Conservation (phyloP, 2,113 vertebrate genomes). For the Eurypyga helias region DNA sequence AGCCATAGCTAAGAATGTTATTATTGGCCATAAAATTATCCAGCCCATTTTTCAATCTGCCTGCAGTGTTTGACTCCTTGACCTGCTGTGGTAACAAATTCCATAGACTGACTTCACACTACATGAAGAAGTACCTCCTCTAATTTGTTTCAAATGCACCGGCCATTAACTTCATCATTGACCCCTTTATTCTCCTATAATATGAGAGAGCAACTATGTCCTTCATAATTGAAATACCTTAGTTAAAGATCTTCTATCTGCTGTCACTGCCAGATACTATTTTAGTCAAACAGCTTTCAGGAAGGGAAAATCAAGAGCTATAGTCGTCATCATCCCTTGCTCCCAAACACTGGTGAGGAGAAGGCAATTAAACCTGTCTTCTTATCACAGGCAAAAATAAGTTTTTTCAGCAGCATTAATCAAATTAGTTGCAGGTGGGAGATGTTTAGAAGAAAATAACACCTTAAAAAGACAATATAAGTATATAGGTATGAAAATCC, state of each 20-base stretch:
- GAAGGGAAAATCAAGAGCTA: background rate
- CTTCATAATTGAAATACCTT: background rate
- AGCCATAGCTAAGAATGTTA: background rate
- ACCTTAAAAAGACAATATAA: background rate
- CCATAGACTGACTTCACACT: background rate
- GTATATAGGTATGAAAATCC: background rate
- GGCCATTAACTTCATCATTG: background rate
- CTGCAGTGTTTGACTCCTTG: background rate
- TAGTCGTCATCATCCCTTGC: background rate
- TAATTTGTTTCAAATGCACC: background rate
- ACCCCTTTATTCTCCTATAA: background rate
- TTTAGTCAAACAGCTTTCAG: background rate
- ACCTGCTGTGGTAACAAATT: constrained; percentile 6
- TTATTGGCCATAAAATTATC: background rate
- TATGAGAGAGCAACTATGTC: background rate
- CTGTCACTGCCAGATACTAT: background rate
- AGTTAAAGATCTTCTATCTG: background rate
- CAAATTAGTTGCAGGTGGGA: background rate
- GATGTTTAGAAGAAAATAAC: background rate
- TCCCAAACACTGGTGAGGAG: background rate
- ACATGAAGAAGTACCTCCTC: background rate
- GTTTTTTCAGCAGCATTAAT: background rate
- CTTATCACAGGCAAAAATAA: background rate
- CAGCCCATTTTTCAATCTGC: background rate
- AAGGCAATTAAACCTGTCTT: background rate